Evolutionary conservation across 2,888 invertebrate genomes (phyloP).

Genomic region (Lathronympha strigana): DNA sequence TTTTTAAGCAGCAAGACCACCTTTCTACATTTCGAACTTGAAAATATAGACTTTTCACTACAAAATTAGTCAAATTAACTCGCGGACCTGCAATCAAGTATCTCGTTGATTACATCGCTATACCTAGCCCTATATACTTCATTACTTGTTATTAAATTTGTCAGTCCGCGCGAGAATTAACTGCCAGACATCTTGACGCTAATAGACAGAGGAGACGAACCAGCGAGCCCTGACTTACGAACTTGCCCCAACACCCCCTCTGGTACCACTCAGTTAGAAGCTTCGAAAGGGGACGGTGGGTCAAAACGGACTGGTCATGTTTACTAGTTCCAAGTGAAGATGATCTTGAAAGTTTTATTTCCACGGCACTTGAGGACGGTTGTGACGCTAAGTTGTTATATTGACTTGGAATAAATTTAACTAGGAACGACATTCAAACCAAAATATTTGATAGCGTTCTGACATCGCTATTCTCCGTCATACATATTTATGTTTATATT

Average conservation of each 20-base stretch:
- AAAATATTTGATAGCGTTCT: background rate
- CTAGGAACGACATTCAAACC: background rate
- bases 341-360: slow-evolving; percentile 65
- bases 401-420: slow-evolving; percentile 30
- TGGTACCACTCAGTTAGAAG: slow-evolving; percentile 43
- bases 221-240: slow-evolving; percentile 49
- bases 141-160: slow-evolving; percentile 72
- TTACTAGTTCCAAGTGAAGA: slow-evolving; percentile 57
- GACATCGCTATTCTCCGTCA: too few species aligned
- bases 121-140: slow-evolving; percentile 51
- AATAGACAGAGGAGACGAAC: slow-evolving; percentile 63
- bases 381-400: slow-evolving; percentile 26
- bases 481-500: too few species aligned
- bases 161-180: slow-evolving; percentile 69
- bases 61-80: slow-evolving; percentile 11
- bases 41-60: background rate
- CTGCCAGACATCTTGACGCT: slow-evolving; percentile 64
- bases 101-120: slow-evolving; percentile 30
- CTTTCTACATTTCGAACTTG: background rate
- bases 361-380: slow-evolving; percentile 44
- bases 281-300: slow-evolving; percentile 41
- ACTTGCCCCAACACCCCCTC: slow-evolving; percentile 44
- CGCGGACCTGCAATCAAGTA: background rate
- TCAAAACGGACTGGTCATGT: slow-evolving; percentile 53
- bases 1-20: too few species aligned